These are phyloP conservation scores for Platycheirus rosarum DNA, from an alignment of 2,888 invertebrate genomes.

Conservation along the genomic window DNA sequence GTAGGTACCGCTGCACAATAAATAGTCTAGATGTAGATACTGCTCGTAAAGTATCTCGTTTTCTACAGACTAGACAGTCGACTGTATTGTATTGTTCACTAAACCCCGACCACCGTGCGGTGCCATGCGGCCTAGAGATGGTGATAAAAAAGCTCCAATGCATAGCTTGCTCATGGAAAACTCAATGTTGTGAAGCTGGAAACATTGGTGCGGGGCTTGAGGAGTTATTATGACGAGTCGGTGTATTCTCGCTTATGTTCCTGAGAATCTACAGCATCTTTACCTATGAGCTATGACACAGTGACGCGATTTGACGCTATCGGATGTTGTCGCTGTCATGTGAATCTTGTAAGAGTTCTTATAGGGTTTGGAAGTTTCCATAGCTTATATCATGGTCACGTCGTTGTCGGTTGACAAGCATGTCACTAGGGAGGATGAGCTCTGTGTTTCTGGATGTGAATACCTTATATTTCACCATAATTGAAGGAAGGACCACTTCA, in stretches of 20 bases:
- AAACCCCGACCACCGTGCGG: neutral
- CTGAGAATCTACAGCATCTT: conserved; percentile 35
- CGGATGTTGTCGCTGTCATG: too few species aligned
- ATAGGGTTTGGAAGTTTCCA: conserved; percentile 6
- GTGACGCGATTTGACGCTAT: too few species aligned
- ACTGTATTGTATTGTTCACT: conserved; percentile 1
- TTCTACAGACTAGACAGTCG: conserved; percentile 40
- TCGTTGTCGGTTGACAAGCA: neutral
- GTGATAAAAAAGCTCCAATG: conserved; percentile 61
- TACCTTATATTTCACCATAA: conserved; percentile 32
- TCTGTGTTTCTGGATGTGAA: conserved; percentile 9
- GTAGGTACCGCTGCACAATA: conserved; percentile 35
- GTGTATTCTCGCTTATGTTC: conserved; percentile 29
- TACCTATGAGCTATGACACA: neutral
- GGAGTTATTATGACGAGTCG: conserved; percentile 30
- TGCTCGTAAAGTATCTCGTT: conserved; percentile 37
- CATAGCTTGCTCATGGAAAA: conserved; percentile 43
- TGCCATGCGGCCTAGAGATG: conserved; percentile 5
- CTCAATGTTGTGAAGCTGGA: conserved; percentile 25
- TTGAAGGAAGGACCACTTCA: conserved; percentile 47
- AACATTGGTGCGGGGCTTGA: conserved; percentile 11
- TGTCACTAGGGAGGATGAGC: neutral
- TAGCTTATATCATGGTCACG: neutral
- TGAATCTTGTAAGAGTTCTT: neutral
- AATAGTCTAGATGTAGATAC: neutral